Percentiles rank a stretch among this genome's conserved stretches.
Conservation (phyloP, 2,888 invertebrate genomes). For the Philereme vetulata region DNA sequence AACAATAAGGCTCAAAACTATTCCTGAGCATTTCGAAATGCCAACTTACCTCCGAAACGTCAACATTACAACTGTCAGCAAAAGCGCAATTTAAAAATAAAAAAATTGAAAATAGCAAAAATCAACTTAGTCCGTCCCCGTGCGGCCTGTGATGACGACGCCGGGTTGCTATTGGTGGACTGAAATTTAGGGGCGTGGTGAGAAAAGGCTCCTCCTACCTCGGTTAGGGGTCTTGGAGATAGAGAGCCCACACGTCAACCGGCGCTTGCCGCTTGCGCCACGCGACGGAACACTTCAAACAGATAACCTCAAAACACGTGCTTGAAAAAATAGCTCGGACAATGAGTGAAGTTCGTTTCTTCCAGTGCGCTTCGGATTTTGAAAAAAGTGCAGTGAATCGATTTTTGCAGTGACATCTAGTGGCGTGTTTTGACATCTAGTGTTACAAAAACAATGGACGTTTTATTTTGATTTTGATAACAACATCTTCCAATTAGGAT, state of each 20-base stretch:
- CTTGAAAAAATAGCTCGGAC: slow-evolving; percentile 37
- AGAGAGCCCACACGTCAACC: slow-evolving; percentile 73
- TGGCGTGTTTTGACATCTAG: slow-evolving; percentile 42
- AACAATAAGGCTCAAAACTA: slow-evolving; percentile 40
- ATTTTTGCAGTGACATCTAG: slow-evolving; percentile 64
- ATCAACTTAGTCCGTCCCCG: slow-evolving; percentile 77
- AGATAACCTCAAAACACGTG: slow-evolving; percentile 60
- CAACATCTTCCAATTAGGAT: slow-evolving; percentile 56
- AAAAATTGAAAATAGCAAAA: slow-evolving; percentile 75
- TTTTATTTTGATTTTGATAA: slow-evolving; percentile 38
- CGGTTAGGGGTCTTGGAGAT: slow-evolving; percentile 67
- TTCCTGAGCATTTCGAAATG: slow-evolving; percentile 52
- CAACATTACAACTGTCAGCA: slow-evolving; percentile 67
- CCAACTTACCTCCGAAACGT: slow-evolving; percentile 60
- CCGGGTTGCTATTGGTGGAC: slow-evolving; percentile 57
- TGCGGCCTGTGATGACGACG: slow-evolving; percentile 69
- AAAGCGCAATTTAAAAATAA: slow-evolving; percentile 65
- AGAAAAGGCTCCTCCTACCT: slow-evolving; percentile 64
- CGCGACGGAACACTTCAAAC: slow-evolving; percentile 56
- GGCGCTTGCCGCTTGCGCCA: slow-evolving; percentile 80
- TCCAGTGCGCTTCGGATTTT: slow-evolving; percentile 28
- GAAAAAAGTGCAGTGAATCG: slow-evolving; percentile 46
- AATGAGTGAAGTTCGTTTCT: slow-evolving; percentile 33
- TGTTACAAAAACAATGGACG: slow-evolving; percentile 45
- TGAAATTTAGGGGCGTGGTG: slow-evolving; percentile 64